Evolutionary conservation across 2,113 vertebrate species (phyloP), one percentile per base, ranked within the genome.

Genomic region (Neogale vison): DNA sequence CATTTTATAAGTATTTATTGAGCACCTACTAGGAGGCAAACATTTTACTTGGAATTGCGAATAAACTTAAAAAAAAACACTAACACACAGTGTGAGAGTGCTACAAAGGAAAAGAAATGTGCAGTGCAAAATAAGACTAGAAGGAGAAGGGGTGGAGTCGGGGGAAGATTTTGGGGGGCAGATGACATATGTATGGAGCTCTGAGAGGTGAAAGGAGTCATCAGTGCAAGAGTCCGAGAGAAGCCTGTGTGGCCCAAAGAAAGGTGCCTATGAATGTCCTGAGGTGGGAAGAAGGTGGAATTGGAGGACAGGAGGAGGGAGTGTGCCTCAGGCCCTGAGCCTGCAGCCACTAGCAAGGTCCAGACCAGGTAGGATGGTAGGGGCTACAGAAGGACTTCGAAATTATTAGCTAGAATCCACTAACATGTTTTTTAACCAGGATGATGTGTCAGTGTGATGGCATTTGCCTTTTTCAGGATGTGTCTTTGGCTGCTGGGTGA

Each of bases 221-320:
- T 3, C 42, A 23, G 50, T 0, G 0, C 6, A 50, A 20, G 17
- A 55, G 10, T 17, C 12, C 14, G 36, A 79, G 69, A 69, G 45
- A 31, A n/a, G 11, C 45, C 4, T 1, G 10, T 1, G 0, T 3
- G 4, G 29, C 89, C 52, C 47, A 84, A 80, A 84, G 7, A 57
- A 45, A 20, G 65, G 47, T 12, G 12, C 4, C 0, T 3, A 67
- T 8, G 8, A 83, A 2, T 11, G 29, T 21, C 50, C 39, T 1
- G 23, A 34, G 31, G 17, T 6, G 23, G 4, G 34, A 93, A 26
- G 7, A 77, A 14, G 0, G 7, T 6, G 10, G 21, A 3, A 34
- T 31, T 42, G 42, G 39, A 71, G 76, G 39, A 7, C 3, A 1
- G 29, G 23, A 47, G 39, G 67, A 55, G 42, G 4, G 14, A 47